Evolutionary conservation across 2,888 invertebrate species (phyloP).

Genomic region (Syrista parreyssii): DNA sequence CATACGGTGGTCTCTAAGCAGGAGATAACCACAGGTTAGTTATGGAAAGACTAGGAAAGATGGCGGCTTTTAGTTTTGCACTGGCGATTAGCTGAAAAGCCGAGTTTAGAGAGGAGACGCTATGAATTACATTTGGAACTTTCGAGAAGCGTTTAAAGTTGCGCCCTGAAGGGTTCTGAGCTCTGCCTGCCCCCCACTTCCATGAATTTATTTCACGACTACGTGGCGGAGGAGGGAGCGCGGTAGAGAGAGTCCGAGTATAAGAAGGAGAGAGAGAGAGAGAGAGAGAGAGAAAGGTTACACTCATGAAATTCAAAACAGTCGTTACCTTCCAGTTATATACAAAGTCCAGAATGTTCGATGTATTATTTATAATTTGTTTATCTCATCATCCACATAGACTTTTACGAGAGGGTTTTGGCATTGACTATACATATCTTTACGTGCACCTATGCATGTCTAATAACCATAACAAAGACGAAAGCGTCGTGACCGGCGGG

Average conservation of each 20-base stretch:
- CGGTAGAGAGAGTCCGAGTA: too few species aligned
- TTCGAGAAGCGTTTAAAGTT: neutral
- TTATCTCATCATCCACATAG: conserved; percentile 49
- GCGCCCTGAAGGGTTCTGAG: neutral
- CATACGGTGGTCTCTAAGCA: neutral
- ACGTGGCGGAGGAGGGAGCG: too few species aligned
- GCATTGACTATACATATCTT: neutral
- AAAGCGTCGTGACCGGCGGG: neutral
- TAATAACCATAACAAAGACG: too few species aligned
- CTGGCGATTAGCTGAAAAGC: neutral
- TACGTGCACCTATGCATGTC: neutral
- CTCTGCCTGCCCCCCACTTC: too few species aligned
- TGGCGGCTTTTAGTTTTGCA: neutral
- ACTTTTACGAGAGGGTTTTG: conserved; percentile 19
- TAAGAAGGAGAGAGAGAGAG: neutral
- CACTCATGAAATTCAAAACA: conserved; percentile 64
- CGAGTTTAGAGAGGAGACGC: neutral
- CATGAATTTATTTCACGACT: neutral
- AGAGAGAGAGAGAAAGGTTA: neutral
- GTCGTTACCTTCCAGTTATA: conserved; percentile 51
- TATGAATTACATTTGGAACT: neutral
- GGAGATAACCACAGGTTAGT: neutral
- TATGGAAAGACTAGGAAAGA: neutral
- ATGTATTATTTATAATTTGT: conserved; percentile 62
- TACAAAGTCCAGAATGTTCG: conserved; percentile 37